Conservation (phyloP, 2,888 invertebrate species). For the Ferdinandea cuprea region DNA sequence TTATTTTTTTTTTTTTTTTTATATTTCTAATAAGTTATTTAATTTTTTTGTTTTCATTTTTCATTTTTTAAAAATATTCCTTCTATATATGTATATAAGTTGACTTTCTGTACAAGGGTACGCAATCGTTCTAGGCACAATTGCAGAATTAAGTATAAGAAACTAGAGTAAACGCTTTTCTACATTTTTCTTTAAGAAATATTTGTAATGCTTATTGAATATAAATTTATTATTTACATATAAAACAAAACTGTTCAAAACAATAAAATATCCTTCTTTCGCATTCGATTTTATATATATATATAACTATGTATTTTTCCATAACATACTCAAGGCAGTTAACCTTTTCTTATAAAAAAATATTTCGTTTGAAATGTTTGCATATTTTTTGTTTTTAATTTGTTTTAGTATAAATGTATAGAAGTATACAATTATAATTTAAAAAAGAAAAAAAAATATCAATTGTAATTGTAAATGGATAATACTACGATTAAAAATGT, state of each 20-base stretch:
- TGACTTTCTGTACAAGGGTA: conserved; percentile 62
- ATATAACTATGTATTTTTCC: not conserved
- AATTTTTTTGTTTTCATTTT: conserved; percentile 22
- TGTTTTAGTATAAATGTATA: conserved; percentile 57
- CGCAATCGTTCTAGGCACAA: conserved; percentile 35
- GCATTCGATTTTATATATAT: conserved; percentile 1
- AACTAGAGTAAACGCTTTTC: conserved; percentile 59
- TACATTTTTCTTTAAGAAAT: conserved; percentile 39
- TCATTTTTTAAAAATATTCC: conserved; percentile 51
- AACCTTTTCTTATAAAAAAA: conserved; percentile 40
- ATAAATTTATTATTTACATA: conserved; percentile 39
- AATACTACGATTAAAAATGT: conserved; percentile 50
- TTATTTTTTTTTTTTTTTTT: not conserved
- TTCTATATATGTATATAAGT: conserved; percentile 35
- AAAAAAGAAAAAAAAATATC: conserved; percentile 16
- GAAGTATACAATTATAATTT: conserved; percentile 50
- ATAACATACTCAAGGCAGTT: conserved; percentile 16
- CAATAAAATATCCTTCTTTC: conserved; percentile 33
- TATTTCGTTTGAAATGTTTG: conserved; percentile 28
- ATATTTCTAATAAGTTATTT: conserved; percentile 27
- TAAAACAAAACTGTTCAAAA: conserved; percentile 18
- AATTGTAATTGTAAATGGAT: conserved; percentile 47
- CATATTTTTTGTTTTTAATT: not conserved
- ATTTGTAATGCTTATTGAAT: not conserved
- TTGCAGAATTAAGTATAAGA: conserved; percentile 68